Evolutionary conservation across 2,113 vertebrate genomes (phyloP), one percentile per base, ranked within the genome.

Genomic region (Bubalus kerabau): DNA sequence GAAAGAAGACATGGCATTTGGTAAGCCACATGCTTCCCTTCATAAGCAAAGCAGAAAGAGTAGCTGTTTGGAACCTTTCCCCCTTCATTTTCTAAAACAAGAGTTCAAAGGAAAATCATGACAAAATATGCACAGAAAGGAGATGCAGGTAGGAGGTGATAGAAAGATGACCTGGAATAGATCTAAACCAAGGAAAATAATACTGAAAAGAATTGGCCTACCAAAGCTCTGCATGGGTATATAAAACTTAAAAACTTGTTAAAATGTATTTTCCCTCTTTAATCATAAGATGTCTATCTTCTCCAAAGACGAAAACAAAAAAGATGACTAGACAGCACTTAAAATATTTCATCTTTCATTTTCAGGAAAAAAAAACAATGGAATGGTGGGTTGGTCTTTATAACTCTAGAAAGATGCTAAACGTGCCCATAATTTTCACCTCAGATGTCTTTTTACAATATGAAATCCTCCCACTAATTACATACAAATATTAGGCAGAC

Each of bases 391-490:
- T 54, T 46, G 83, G 56, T 56, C 56, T 97, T 87, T 52, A 36
- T 46, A 78, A 10, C 10, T 87, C 54, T 84, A 19, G 43, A 93
- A 92, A 57, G 48, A 88, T 84, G 23, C 57, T 90, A 97, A 62
- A 84, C 11, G 15, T 90, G 36, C 12, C 15, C 30, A 32, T 64
- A 60, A 48, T 92, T 82, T 94, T 90, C 10, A 74, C 9, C 94
- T 88, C 10, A 30, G 32, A 90, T 93, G 36, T 48, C 36, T 60
- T 60, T 59, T 56, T 80, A 46, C 4, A 95, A 87, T 87, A 90
- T 40, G 67, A 94, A 97, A 96, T 50, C 15, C 26, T 93, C 50
- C 81, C 76, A 97, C n/a, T 67, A 80, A 52, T 60, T 17, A 95
- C 11, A 95, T 56, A 54, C 36, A 87, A 54, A 97, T 54, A 78